Conservation (phyloP, 2,797 vertebrate species). For the Enteromius viviparus region DNA sequence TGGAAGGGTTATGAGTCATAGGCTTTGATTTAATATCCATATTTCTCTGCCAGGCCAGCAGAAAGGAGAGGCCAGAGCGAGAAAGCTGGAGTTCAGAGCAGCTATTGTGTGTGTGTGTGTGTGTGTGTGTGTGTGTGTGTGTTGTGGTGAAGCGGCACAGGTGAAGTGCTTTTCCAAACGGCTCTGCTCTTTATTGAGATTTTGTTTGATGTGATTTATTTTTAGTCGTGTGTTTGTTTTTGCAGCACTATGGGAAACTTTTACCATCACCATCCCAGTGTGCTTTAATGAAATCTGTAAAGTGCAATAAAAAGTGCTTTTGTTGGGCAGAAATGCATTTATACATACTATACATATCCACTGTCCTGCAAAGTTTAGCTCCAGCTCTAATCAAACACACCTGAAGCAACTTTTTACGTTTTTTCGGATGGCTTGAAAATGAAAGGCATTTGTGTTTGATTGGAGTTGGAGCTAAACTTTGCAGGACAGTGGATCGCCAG, state of each 20-base stretch:
- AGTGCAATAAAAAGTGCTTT: background rate
- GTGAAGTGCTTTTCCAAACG: background rate
- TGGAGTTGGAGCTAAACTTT: too few relatives aligned
- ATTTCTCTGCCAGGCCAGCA: slow-evolving; percentile 28
- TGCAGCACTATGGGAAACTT: slow-evolving; percentile 10
- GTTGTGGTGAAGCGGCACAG: slow-evolving; percentile 8
- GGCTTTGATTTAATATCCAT: slow-evolving; percentile 31
- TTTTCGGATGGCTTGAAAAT: too few relatives aligned
- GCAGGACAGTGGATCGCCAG: too few relatives aligned
- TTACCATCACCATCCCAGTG: background rate
- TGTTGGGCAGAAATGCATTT: background rate
- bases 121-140: background rate
- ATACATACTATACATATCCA: background rate
- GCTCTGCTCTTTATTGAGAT: background rate
- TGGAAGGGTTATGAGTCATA: slow-evolving; percentile 27
- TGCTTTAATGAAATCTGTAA: background rate
- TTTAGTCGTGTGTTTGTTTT: background rate
- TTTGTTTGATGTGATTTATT: slow-evolving; percentile 29
- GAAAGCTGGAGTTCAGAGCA: slow-evolving; percentile 11
- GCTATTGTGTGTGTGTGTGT: background rate
- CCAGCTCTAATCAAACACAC: too few relatives aligned
- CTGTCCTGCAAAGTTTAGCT: too few relatives aligned
- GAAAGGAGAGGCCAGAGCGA: slow-evolving; percentile 18
- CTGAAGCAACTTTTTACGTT: too few relatives aligned
- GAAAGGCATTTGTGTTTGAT: too few relatives aligned